Base-by-base conservation (phyloP, 2,113 vertebrate genomes). In the Lampris incognitus region DNA sequence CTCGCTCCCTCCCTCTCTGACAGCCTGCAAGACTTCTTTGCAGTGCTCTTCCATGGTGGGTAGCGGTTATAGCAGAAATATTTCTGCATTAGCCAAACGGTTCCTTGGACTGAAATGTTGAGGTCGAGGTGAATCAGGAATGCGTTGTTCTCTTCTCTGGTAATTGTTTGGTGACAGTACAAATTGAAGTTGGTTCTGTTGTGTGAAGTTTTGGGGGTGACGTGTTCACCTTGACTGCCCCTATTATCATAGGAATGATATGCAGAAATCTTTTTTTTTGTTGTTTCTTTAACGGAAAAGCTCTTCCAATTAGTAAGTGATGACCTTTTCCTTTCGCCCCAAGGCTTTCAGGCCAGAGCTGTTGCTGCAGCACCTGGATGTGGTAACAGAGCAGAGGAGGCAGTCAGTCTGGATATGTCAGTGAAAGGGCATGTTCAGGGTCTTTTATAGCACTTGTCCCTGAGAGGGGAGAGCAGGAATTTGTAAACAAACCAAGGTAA, bases 1-100 rank as follows among this genome's bases (percentile, higher is more conserved):
- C 82, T 86, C 64, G 82, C 87, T 73, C 80, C 82, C 60, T 74
- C 64, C 83, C 87, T 73, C 80, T 84, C 60, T 73, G 84, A 86
- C 68, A 87, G 83, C 79, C 88, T 76, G n/a, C 61, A 36, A 78
- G 84, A 72, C 65, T 72, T 66, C 79, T 72, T 85, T 9, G 1
- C 44, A 38, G 42, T 38, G 40, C 40, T 59, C 69, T 74, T 82
- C 61, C 6, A 6, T 9, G 2, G 49, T 61, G 67, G 77, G 63
- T 65, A 59, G 56, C 76, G 49, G 50, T 66, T 81, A 67, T 62
- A 40, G 52, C n/a, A 10, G 13, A 68, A 41, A 55, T 48, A 24
- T 71, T 59, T 39, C 78, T 80, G 56, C 50, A 51, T 60, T 55
- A 44, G 63, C 6, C 74, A 82, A 77, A 41, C 56, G 13, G 42